Base-by-base conservation (phyloP, 2,888 invertebrate genomes). In the Drosophila phalerata region DNA sequence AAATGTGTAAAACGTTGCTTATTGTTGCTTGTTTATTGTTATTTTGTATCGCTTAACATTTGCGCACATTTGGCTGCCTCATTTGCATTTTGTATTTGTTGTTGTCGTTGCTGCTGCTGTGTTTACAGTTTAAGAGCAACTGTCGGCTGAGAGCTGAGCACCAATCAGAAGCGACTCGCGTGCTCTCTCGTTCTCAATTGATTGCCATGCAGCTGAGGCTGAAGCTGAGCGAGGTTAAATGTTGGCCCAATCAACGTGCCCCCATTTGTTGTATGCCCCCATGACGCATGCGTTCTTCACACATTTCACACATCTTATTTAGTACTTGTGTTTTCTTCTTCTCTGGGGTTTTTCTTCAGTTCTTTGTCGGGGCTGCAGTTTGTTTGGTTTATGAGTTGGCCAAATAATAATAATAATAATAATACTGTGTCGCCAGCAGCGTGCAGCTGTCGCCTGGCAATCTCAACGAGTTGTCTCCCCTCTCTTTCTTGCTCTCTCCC, bases 241-340 rank as follows among this genome's bases (percentile, higher is more conserved):
- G 87, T 64, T 81, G 89, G 87, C 77, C 84, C 84, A 85, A 85
- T 85, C 84, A 85, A 84, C 87, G 81, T 85, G 88, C 88, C 88
- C 81, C 87, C 88, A 88, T 71, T 86, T 78, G 88, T 67, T 78
- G 79, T 37, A 17, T 42, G 28, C 73, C 60, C 64, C 73, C 80
- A 82, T 83, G 88, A 83, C 83, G 83, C 83, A 83, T 83, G 88
- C 88, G 83, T 69, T 66, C 58, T 67, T 58, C 57, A 48, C 57
- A 48, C 58, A 30, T 43, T 64, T 61, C 57, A 53, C 62, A 48
- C 69, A 42, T 56, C 56, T 64, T 56, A 38, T 37, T 63, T 40
- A 32, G n/a, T 53, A 43, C 13, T 56, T 51, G 51, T 47, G 22
- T 55, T 17, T 13, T 17, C 32, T 17, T 40, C 40, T 28, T 8